Evolutionary conservation across 2,113 vertebrate species (phyloP).

Genomic region (Notarius lentiginosus): DNA sequence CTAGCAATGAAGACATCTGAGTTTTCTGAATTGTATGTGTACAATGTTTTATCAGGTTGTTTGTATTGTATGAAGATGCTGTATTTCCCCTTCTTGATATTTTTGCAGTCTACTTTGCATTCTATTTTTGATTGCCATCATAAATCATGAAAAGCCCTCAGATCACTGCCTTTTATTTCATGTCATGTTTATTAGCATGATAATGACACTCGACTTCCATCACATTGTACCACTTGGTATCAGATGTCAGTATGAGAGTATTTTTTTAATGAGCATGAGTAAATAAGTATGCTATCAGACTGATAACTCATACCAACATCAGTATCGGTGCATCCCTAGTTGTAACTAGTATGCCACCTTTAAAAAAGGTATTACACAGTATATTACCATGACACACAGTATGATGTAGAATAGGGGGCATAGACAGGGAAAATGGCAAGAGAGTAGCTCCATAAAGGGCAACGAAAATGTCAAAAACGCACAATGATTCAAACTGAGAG

Average conservation of each 20-base stretch:
- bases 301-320: background rate
- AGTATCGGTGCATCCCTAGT: background rate
- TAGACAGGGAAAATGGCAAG: background rate
- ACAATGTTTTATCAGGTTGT: too few relatives aligned
- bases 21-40: background rate
- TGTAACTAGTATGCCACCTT: background rate
- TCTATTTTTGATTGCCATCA: background rate
- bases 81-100: background rate
- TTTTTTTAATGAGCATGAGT: background rate
- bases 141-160: background rate
- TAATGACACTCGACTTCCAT: background rate
- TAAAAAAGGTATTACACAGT: background rate
- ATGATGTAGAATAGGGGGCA: background rate
- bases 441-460: background rate
- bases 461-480: conserved; percentile 14
- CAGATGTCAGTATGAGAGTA: background rate
- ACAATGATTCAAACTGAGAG: background rate
- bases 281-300: background rate
- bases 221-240: background rate
- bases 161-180: background rate
- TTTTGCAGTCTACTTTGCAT: background rate
- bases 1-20: background rate
- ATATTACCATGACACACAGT: background rate
- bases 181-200: background rate
- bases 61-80: background rate